These are phyloP conservation scores for Picathartes gymnocephalus DNA, from an alignment of 2,113 vertebrate species.

Conservation along the genomic window DNA sequence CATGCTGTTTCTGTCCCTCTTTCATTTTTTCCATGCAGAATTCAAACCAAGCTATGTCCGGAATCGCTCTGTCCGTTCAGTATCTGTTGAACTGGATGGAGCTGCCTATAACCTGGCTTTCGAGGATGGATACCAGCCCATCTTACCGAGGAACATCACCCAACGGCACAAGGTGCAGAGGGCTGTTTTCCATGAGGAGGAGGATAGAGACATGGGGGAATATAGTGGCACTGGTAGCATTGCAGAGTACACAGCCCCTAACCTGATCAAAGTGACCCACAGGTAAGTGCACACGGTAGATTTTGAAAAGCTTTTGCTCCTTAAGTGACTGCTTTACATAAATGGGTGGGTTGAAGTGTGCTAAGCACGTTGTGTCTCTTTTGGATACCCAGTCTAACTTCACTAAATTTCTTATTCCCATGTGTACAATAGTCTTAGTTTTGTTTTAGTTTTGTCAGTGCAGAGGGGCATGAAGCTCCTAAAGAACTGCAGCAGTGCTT, in stretches of 20 bases:
- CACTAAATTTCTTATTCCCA: background rate
- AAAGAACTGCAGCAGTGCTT: background rate
- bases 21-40: slow-evolving; percentile 60
- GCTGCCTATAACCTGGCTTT: slow-evolving; percentile 75
- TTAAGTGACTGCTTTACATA: background rate
- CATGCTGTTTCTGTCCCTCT: background rate
- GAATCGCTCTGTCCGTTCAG: slow-evolving; percentile 83
- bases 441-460: background rate
- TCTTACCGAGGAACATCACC: slow-evolving; percentile 74
- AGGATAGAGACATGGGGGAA: slow-evolving; percentile 77
- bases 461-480: background rate
- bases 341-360: background rate
- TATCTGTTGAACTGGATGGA: slow-evolving; percentile 77
- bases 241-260: slow-evolving; percentile 71
- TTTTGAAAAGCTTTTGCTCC: background rate
- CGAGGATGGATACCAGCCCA: slow-evolving; percentile 71
- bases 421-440: background rate
- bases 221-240: slow-evolving; percentile 85
- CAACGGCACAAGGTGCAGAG: slow-evolving; percentile 56
- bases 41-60: slow-evolving; percentile 76
- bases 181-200: slow-evolving; percentile 42
- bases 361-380: background rate
- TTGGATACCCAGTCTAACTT: background rate
- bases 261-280: slow-evolving; percentile 92
- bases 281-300: slow-evolving; percentile 64